Evolutionary conservation across 1,140 invertebrate genomes (phyloP).

Genomic region (Alviniconcha marisindica): DNA sequence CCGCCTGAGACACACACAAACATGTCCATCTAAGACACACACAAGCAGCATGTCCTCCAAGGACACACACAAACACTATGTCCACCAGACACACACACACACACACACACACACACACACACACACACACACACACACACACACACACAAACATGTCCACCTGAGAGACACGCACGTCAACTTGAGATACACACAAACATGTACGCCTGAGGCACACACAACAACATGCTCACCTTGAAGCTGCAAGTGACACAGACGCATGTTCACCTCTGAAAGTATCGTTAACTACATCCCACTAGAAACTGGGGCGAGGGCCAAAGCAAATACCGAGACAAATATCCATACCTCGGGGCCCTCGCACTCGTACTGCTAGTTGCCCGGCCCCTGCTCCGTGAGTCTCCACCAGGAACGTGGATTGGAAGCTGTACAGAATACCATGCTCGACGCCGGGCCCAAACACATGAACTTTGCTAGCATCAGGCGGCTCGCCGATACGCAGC

Average conservation of each 20-base stretch:
- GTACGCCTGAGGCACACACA: too few relatives aligned
- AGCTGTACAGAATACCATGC: conserved; percentile 94
- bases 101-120: neutral
- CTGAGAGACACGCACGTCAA: neutral
- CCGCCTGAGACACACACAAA: too few relatives aligned
- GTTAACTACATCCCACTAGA: too few relatives aligned
- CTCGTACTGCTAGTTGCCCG: conserved; percentile 87
- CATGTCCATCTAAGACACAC: too few relatives aligned
- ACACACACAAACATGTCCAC: conserved; percentile 14
- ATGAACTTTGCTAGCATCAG: conserved; percentile 90
- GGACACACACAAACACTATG: neutral
- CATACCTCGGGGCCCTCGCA: conserved; percentile 94
- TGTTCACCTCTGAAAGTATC: too few relatives aligned
- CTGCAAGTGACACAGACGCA: too few relatives aligned
- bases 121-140: conserved; percentile 90
- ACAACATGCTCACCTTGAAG: too few relatives aligned
- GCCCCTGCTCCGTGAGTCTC: conserved; percentile 98
- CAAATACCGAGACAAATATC: too few relatives aligned
- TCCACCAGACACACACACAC: too few relatives aligned
- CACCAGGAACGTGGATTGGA: conserved; percentile 97
- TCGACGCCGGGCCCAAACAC: conserved; percentile 95
- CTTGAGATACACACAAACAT: too few relatives aligned
- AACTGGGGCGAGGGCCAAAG: too few relatives aligned
- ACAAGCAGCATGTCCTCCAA: too few relatives aligned
- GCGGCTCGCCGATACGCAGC: conserved; percentile 94